Percentiles rank a stretch among this genome's conserved stretches.
Conservation (phyloP, 1,140 invertebrate genomes). For the Sarcophaga peregrina region DNA sequence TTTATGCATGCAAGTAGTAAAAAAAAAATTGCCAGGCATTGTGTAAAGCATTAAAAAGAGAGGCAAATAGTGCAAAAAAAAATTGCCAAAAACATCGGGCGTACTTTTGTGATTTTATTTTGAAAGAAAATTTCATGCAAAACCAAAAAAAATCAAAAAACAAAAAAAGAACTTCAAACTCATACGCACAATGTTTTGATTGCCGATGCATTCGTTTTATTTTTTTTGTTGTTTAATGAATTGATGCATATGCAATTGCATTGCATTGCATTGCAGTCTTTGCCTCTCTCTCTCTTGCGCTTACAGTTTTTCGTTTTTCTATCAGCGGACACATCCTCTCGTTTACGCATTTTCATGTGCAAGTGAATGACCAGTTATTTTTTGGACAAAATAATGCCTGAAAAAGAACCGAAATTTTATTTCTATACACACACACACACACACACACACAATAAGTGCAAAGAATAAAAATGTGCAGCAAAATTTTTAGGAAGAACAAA, state of each 20-base stretch:
- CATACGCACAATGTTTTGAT: slow-evolving; percentile 5
- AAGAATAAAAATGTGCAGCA: slow-evolving; percentile 3
- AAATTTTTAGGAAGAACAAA: background rate
- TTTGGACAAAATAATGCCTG: background rate
- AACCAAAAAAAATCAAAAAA: too few species aligned
- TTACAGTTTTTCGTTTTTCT: background rate
- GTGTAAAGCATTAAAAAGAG: background rate
- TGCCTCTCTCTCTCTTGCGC: background rate
- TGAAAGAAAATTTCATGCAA: background rate
- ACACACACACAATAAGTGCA: background rate
- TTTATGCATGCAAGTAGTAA: background rate
- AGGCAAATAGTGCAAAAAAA: background rate
- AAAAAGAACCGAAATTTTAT: background rate
- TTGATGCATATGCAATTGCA: background rate
- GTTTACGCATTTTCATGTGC: slow-evolving; percentile 19
- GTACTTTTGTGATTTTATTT: background rate
- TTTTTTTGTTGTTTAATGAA: background rate
- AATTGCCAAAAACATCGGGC: background rate
- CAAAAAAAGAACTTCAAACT: background rate
- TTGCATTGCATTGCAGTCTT: background rate
- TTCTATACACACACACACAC: background rate
- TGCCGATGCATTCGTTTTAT: background rate
- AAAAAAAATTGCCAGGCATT: slow-evolving; percentile 2
- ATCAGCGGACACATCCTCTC: background rate
- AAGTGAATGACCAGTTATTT: slow-evolving; percentile 1